A percentile compares a stretch with the other conserved stretches of the same genome.
Evolutionary conservation across 2,113 vertebrate species (phyloP).

Genomic region (Varanus komodoensis): DNA sequence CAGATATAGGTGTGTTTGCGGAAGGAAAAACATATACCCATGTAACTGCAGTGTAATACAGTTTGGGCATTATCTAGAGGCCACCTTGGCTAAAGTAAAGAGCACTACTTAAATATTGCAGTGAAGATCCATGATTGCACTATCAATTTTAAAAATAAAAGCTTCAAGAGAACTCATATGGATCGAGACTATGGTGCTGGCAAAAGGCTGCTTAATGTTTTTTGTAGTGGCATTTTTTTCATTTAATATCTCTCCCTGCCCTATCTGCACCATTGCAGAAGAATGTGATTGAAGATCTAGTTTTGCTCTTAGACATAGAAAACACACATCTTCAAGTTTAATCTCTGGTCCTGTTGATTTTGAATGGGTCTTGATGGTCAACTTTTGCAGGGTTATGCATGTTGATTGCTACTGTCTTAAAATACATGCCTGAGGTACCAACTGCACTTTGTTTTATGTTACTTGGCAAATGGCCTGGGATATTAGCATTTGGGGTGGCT

Average conservation of each 20-base stretch:
- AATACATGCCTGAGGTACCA: background rate
- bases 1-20: background rate
- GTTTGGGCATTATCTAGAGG: background rate
- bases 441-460: background rate
- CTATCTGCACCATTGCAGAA: background rate
- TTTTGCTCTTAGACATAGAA: background rate
- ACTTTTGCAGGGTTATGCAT: background rate
- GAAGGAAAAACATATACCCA: background rate
- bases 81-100: background rate
- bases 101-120: background rate
- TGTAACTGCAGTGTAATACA: background rate
- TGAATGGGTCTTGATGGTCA: background rate
- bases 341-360: background rate
- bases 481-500: background rate
- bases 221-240: background rate
- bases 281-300: background rate
- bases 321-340: background rate
- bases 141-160: background rate
- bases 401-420: background rate
- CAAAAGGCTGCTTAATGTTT: background rate
- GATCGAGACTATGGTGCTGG: background rate
- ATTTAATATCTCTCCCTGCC: background rate
- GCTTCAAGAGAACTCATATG: background rate
- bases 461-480: background rate
- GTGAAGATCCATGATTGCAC: background rate